Evolutionary conservation across 2,113 vertebrate genomes (phyloP).

Genomic region (Gnathonemus echidnorhynchus): DNA sequence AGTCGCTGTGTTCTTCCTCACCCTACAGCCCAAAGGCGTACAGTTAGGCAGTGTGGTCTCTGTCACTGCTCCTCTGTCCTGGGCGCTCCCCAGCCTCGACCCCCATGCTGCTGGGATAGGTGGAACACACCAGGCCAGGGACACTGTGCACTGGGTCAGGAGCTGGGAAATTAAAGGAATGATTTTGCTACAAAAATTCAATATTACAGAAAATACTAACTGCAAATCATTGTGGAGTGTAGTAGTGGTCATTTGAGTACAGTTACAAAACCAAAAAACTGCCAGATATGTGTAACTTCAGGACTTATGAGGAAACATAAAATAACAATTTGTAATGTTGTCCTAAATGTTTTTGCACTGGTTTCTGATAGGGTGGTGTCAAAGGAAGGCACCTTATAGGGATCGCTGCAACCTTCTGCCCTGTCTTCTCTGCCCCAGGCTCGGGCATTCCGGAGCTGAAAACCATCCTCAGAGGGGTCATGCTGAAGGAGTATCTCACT

Average conservation of each 20-base stretch:
- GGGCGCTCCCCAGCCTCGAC: neutral
- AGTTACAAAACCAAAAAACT: neutral
- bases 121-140: neutral
- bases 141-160: neutral
- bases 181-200: neutral
- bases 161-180: neutral
- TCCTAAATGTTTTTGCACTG: neutral
- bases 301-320: neutral
- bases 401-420: neutral
- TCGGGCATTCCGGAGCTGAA: conserved; percentile 95
- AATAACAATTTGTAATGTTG: neutral
- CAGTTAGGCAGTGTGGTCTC: neutral
- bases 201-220: neutral
- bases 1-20: too few species aligned
- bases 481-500: conserved; percentile 92
- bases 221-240: neutral
- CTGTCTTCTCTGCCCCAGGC: conserved; percentile 45
- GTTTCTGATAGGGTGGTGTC: neutral
- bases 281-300: neutral
- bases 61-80: neutral
- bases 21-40: neutral
- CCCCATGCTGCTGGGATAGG: neutral
- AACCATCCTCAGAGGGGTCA: conserved; percentile 89
- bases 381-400: neutral
- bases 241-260: neutral